phyloP scores from a whole-genome alignment of 2,797 vertebrate species.

The Artibeus jamaicensis region DNA sequence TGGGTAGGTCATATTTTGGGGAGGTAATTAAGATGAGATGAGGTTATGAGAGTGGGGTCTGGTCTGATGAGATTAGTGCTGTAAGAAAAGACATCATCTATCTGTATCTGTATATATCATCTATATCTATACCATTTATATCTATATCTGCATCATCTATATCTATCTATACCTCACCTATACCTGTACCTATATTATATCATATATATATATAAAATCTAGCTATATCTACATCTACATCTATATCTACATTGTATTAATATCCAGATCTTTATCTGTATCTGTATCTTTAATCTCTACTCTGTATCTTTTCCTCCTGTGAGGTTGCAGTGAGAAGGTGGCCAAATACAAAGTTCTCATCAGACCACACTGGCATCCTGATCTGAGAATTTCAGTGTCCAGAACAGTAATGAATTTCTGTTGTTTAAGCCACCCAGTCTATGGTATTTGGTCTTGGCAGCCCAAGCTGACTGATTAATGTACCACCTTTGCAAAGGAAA shows the following conservation, averaged over 20 bases:
- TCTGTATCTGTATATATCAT: not conserved
- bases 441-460: not conserved
- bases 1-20: not conserved
- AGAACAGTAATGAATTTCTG: not conserved
- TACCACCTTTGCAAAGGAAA: not conserved
- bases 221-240: not conserved
- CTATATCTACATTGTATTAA: not conserved
- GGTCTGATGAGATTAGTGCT: not conserved
- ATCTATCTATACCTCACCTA: not conserved
- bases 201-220: not conserved
- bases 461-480: not conserved
- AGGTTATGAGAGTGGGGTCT: not conserved
- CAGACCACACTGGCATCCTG: fast-evolving
- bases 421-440: not conserved
- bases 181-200: not conserved
- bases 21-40: not conserved
- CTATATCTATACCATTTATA: too few relatives aligned
- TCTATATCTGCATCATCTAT: not conserved
- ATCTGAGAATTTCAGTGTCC: not conserved
- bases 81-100: not conserved
- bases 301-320: fast-evolving
- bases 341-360: not conserved
- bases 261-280: not conserved
- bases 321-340: not conserved
- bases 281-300: not conserved